Evolutionary conservation across 1,140 invertebrate genomes (phyloP).

Genomic region (Drosophila tsacasi): DNA sequence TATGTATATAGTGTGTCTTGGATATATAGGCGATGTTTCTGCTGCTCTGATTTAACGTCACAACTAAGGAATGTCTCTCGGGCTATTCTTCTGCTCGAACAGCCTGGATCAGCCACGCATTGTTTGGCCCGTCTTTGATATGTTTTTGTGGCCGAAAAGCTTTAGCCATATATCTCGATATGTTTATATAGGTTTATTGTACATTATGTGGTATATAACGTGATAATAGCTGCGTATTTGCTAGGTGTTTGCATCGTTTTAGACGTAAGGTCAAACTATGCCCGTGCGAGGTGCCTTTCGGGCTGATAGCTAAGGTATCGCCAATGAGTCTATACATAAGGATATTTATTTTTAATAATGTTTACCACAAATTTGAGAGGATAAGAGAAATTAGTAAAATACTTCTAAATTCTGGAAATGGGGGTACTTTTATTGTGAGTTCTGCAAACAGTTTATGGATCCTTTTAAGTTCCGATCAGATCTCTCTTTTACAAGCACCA

Average conservation of each 20-base stretch:
- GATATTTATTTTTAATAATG: background rate
- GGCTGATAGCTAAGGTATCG: constrained; percentile 60
- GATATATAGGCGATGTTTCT: constrained; percentile 68
- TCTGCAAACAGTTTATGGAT: too few species aligned
- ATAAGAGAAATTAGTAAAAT: too few species aligned
- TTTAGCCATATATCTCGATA: constrained; percentile 51
- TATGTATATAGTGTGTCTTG: constrained; percentile 45
- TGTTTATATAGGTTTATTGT: constrained; percentile 35
- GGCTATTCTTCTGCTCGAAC: constrained; percentile 36
- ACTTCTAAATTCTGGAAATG: background rate
- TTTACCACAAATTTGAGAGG: background rate
- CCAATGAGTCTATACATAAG: constrained; percentile 35
- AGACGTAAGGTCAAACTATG: constrained; percentile 67
- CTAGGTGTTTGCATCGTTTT: constrained; percentile 50
- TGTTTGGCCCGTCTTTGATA: constrained; percentile 64
- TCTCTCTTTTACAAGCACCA: too few species aligned
- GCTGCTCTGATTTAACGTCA: constrained; percentile 77
- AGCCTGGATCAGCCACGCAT: constrained; percentile 57
- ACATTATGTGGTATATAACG: constrained; percentile 6
- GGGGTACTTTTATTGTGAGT: background rate
- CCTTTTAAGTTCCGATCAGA: background rate
- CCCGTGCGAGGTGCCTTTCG: constrained; percentile 24
- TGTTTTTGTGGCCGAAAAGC: constrained; percentile 57
- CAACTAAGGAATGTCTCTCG: constrained; percentile 71
- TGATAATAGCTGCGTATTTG: constrained; percentile 32